A percentile compares a stretch with the other conserved stretches of the same genome.
These are phyloP conservation scores for Nothocercus nigrocapillus DNA, from an alignment of 2,113 vertebrate species.

Conservation along the genomic window DNA sequence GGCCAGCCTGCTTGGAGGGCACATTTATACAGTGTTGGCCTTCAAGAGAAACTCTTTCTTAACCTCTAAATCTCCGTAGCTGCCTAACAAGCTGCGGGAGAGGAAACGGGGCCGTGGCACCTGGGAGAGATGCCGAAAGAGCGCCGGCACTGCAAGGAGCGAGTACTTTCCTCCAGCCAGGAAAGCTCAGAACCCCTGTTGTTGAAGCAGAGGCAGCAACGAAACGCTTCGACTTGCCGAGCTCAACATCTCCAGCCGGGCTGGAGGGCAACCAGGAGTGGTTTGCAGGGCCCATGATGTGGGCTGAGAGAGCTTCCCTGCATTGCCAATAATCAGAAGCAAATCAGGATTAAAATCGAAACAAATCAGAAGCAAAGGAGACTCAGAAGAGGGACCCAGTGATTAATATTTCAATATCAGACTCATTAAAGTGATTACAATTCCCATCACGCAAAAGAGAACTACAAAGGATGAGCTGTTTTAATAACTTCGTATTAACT, in stretches of 20 bases:
- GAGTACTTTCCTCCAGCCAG: background rate
- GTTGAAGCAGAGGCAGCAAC: background rate
- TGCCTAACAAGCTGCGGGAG: background rate
- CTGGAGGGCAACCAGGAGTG: background rate
- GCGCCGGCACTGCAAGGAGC: accelerated
- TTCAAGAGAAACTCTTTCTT: background rate
- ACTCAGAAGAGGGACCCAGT: background rate
- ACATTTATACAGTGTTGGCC: background rate
- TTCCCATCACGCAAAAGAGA: background rate
- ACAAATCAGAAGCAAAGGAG: conserved; percentile 45
- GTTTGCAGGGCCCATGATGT: background rate
- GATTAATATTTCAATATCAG: conserved; percentile 4
- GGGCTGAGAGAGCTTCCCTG: background rate
- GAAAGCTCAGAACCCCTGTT: background rate
- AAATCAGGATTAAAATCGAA: conserved; percentile 31
- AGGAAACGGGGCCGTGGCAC: background rate
- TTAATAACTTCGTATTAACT: conserved; percentile 4
- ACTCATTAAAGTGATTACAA: conserved; percentile 8
- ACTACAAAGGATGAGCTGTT: background rate
- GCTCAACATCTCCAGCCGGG: background rate
- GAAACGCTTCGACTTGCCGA: background rate
- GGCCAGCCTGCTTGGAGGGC: background rate
- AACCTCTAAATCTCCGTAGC: background rate
- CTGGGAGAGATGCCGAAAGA: background rate
- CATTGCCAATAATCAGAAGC: conserved; percentile 22